phyloP scores from a whole-genome alignment of 1,140 invertebrate genomes.

The Oryctes rhinoceros region DNA sequence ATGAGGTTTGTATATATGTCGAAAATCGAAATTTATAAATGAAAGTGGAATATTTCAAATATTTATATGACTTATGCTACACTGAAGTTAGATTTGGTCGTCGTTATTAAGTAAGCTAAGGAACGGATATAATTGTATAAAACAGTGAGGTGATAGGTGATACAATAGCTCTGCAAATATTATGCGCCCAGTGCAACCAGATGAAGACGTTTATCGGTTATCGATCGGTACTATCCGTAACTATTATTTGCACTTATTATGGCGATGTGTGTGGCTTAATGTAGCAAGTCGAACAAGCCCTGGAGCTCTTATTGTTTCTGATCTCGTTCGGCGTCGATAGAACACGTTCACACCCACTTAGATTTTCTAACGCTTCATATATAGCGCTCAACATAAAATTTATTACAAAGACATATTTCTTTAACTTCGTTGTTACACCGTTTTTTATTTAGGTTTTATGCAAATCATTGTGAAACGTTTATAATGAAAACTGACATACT shows the following conservation, averaged over 20 bases:
- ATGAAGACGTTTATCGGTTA: not conserved
- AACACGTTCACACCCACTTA: conserved; percentile 13
- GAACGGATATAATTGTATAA: too few species aligned
- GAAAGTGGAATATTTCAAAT: too few species aligned
- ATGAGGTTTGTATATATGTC: too few species aligned
- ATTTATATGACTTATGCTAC: too few species aligned
- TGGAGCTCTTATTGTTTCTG: not conserved
- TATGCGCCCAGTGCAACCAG: not conserved
- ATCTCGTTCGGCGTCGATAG: not conserved
- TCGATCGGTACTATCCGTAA: not conserved
- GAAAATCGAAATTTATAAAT: too few species aligned
- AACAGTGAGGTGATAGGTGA: too few species aligned
- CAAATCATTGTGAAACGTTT: not conserved
- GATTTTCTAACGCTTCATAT: not conserved
- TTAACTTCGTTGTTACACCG: not conserved
- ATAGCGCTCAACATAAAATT: not conserved
- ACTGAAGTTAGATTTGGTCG: too few species aligned
- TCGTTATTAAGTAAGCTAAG: too few species aligned
- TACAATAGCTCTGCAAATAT: not conserved
- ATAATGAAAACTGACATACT: not conserved
- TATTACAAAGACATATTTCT: not conserved
- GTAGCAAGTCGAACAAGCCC: not conserved
- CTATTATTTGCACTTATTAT: not conserved
- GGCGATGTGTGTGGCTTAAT: not conserved
- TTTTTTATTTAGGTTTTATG: conserved; percentile 24